phyloP scores from a whole-genome alignment of 2,888 invertebrate genomes.

The Andrena minutula region DNA sequence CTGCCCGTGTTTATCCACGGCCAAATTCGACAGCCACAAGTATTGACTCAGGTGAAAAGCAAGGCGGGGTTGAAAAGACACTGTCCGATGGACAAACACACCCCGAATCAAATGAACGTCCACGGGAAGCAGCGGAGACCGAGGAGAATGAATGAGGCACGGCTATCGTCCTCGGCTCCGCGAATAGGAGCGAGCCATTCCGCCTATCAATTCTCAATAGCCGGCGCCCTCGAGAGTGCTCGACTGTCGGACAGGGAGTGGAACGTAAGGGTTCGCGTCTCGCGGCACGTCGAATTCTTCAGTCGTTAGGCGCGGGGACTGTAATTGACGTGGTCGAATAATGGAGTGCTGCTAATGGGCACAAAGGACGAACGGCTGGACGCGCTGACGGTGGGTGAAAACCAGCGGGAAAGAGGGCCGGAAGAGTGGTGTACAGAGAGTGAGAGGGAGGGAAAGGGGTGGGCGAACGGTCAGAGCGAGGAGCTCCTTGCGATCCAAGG shows the following conservation, averaged over 20 bases:
- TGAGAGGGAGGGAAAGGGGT: conserved; percentile 34
- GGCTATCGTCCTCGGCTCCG: conserved; percentile 24
- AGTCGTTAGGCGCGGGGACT: conserved; percentile 69
- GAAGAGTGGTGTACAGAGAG: conserved; percentile 11
- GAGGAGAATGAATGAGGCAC: not conserved
- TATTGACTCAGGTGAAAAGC: conserved; percentile 50
- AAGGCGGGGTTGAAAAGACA: conserved; percentile 27
- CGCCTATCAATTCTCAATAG: conserved; percentile 57
- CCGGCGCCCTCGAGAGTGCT: conserved; percentile 48
- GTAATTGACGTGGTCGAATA: conserved; percentile 74
- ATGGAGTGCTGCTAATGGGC: conserved; percentile 69
- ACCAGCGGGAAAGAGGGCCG: conserved; percentile 10
- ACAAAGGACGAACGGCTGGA: conserved; percentile 64
- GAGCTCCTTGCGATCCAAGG: conserved; percentile 68
- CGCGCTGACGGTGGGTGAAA: conserved; percentile 48
- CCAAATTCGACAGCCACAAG: conserved; percentile 40
- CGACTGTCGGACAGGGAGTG: conserved; percentile 46
- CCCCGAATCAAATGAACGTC: conserved; percentile 51
- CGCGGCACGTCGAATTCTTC: conserved; percentile 70
- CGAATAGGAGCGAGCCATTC: conserved; percentile 49
- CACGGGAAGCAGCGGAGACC: conserved; percentile 8
- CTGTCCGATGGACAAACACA: conserved; percentile 29
- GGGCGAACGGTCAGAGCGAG: conserved; percentile 65
- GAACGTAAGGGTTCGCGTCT: conserved; percentile 57
- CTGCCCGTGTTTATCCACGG: conserved; percentile 51